These are phyloP conservation scores for Alethe castanea DNA, from an alignment of 2,113 vertebrate species.

Conservation along the genomic window DNA sequence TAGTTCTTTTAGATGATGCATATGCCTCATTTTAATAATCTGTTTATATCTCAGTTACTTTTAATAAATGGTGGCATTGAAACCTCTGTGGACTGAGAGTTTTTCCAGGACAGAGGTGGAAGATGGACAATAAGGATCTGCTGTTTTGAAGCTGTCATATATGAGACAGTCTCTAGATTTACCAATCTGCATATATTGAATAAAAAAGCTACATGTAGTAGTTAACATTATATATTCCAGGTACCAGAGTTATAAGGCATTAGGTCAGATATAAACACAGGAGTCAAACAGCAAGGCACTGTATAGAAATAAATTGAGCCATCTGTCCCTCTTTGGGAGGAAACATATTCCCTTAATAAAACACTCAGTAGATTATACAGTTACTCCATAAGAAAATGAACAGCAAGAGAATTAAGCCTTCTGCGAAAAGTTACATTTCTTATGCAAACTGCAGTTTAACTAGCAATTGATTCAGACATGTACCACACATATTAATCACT, in stretches of 20 bases:
- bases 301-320: background rate
- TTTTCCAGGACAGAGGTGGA: background rate
- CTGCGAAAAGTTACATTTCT: slow-evolving; percentile 10
- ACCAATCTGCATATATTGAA: background rate
- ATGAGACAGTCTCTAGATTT: background rate
- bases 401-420: background rate
- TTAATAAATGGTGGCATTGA: background rate
- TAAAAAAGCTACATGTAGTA: background rate
- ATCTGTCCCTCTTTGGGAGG: background rate
- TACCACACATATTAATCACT: background rate
- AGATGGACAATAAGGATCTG: background rate
- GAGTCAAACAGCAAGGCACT: background rate
- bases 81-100: background rate
- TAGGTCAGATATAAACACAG: background rate
- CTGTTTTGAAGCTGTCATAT: background rate
- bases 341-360: slow-evolving; percentile 29
- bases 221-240: slow-evolving; percentile 2
- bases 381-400: background rate
- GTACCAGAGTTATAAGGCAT: background rate
- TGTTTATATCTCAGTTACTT: background rate
- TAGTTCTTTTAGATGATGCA: background rate
- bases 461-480: background rate
- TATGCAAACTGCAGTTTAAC: slow-evolving; percentile 1
- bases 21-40: background rate
- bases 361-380: background rate